Evolutionary conservation across 2,888 invertebrate species (phyloP).

Genomic region (Apamea epomidion): DNA sequence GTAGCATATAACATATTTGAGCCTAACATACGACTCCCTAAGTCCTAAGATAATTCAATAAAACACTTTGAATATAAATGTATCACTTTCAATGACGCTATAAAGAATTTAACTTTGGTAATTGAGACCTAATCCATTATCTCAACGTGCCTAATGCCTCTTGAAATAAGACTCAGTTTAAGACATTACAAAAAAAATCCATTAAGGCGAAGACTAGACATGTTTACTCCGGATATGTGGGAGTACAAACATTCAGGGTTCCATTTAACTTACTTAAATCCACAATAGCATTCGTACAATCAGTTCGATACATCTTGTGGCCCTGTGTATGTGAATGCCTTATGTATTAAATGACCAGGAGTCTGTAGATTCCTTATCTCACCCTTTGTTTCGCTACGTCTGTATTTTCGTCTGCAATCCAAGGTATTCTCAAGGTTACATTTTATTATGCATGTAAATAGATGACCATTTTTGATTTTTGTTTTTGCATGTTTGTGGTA

Average conservation of each 20-base stretch:
- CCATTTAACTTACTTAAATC: constrained; percentile 83
- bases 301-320: constrained; percentile 81
- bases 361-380: constrained; percentile 78
- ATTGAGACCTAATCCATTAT: not conserved
- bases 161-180: not conserved
- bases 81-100: not conserved
- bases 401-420: constrained; percentile 66
- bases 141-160: not conserved
- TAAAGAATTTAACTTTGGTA: not conserved
- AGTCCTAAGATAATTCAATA: not conserved
- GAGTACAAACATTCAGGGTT: constrained; percentile 78
- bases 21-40: not conserved
- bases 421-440: constrained; percentile 73
- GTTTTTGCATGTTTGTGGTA: constrained; percentile 41
- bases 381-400: constrained; percentile 75
- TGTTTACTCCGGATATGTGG: constrained; percentile 75
- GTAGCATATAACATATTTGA: not conserved
- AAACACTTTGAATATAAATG: not conserved
- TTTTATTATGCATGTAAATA: constrained; percentile 57
- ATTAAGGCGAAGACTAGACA: constrained; percentile 31
- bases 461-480: constrained; percentile 21
- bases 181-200: constrained; percentile 4
- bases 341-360: constrained; percentile 79
- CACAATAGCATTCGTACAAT: constrained; percentile 76
- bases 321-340: constrained; percentile 81